Evolutionary conservation across 2,797 vertebrate species (phyloP).

Genomic region (Anas acuta): DNA sequence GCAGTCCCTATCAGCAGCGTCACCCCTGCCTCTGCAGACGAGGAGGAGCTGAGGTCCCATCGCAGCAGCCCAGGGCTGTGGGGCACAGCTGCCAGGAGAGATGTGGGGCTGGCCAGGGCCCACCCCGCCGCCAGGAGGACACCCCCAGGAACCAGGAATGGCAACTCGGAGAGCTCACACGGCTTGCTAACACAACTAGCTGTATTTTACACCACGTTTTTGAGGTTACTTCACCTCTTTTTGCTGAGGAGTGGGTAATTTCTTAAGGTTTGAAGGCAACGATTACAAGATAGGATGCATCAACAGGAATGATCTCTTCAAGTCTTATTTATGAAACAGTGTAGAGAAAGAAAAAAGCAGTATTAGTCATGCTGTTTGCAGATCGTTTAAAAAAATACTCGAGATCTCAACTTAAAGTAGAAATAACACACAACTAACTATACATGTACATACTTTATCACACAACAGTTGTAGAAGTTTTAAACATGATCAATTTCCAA

Average conservation of each 20-base stretch:
- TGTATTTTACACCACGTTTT: background rate
- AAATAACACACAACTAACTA: background rate
- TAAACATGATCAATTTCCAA: background rate
- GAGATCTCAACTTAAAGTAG: background rate
- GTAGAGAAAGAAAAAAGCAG: background rate
- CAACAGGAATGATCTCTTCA: background rate
- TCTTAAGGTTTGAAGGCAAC: background rate
- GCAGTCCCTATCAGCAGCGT: rapidly evolving
- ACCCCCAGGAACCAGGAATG: background rate
- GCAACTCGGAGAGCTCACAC: background rate
- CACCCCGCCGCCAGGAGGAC: rapidly evolving
- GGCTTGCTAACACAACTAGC: background rate
- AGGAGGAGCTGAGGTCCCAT: background rate
- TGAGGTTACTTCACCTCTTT: background rate
- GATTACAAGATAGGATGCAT: background rate
- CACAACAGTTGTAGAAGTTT: background rate
- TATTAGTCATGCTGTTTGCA: background rate
- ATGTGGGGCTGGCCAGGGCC: background rate
- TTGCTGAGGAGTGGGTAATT: background rate
- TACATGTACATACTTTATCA: background rate
- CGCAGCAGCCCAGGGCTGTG: rapidly evolving
- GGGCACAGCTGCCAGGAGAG: background rate
- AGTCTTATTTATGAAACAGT: background rate
- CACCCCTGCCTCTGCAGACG: background rate
- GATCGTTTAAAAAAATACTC: background rate